Conservation (phyloP, 2,797 vertebrate species). For the Buphagus erythrorhynchus region DNA sequence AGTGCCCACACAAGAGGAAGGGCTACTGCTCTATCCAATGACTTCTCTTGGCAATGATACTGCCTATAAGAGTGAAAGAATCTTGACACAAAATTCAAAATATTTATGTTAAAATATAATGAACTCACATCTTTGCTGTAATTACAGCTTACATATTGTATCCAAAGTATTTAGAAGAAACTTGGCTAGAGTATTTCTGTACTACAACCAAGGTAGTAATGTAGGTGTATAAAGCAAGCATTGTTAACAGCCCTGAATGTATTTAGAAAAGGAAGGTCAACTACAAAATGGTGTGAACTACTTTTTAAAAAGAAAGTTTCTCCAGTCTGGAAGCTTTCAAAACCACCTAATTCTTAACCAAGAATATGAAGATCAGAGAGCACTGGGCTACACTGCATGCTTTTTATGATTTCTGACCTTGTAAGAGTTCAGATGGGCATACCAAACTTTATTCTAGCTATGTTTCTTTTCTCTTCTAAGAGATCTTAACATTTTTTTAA, state of each 20-base stretch:
- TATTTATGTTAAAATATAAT: neutral
- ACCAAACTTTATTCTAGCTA: neutral
- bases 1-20: neutral
- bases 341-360: neutral
- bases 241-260: neutral
- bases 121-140: neutral
- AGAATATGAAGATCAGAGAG: neutral
- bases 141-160: neutral
- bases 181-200: neutral
- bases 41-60: neutral
- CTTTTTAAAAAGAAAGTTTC: neutral
- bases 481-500: neutral
- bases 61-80: neutral
- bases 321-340: neutral
- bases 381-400: neutral
- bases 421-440: neutral
- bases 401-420: neutral
- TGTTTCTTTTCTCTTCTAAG: neutral
- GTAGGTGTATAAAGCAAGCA: neutral
- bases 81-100: neutral
- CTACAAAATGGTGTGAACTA: neutral
- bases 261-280: neutral
- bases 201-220: neutral
- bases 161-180: neutral
- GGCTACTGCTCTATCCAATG: neutral